Evolutionary conservation across 2,113 vertebrate species (phyloP).

Genomic region (Sialia sialis): DNA sequence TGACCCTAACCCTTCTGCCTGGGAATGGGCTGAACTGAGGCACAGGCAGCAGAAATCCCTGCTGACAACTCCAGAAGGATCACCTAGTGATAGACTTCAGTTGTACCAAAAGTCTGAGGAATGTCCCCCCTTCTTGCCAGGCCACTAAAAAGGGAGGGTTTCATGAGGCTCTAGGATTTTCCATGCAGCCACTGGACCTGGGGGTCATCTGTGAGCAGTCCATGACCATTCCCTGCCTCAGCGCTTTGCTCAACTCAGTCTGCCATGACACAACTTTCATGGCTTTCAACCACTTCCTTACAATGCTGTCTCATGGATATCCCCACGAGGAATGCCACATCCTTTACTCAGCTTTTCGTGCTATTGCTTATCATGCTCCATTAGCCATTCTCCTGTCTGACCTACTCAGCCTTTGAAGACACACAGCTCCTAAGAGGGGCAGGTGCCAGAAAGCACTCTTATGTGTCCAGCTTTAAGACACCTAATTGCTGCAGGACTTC

Average conservation of each 20-base stretch:
- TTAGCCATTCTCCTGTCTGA: background rate
- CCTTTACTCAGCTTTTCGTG: background rate
- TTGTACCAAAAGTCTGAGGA: background rate
- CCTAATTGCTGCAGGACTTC: background rate
- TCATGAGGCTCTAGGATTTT: background rate
- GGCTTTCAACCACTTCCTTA: conserved; percentile 44
- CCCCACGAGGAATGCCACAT: background rate
- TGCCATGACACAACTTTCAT: conserved; percentile 1
- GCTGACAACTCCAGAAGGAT: background rate
- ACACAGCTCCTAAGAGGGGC: background rate
- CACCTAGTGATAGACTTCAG: background rate
- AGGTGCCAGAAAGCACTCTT: background rate
- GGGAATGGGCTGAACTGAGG: background rate
- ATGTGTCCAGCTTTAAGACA: background rate
- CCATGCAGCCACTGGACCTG: background rate
- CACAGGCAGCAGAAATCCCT: background rate
- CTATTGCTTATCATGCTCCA: conserved; percentile 1
- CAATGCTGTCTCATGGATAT: background rate
- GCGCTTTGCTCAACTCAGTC: background rate
- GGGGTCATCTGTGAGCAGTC: background rate
- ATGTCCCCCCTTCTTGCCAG: background rate
- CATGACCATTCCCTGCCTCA: background rate
- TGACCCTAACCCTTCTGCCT: background rate
- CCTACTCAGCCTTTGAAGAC: conserved; percentile 5
- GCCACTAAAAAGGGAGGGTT: background rate